Evolutionary conservation across 2,113 vertebrate genomes (phyloP).

Genomic region (Macroglossus sobrinus): DNA sequence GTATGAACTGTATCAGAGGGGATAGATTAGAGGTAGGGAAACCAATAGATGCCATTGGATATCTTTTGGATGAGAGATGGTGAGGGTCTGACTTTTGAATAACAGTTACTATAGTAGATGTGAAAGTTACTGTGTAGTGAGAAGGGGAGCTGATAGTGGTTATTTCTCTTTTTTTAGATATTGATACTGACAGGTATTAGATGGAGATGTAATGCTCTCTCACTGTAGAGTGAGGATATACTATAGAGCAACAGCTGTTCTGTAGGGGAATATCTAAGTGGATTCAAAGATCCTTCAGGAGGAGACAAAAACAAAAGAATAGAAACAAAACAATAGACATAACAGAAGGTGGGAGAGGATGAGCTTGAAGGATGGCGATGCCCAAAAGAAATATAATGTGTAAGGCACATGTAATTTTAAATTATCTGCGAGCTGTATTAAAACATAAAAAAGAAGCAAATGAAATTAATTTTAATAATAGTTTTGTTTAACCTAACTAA

Average conservation of each 20-base stretch:
- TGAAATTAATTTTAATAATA: not conserved
- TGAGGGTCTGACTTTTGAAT: not conserved
- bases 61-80: not conserved
- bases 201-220: not conserved
- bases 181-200: not conserved
- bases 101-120: not conserved
- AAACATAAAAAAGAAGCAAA: not conserved
- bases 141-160: not conserved
- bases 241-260: not conserved
- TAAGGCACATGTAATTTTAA: not conserved
- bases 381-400: not conserved
- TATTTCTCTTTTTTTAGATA: not conserved
- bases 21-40: not conserved
- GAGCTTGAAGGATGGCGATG: not conserved
- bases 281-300: not conserved
- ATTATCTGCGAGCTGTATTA: not conserved
- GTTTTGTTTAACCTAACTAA: not conserved
- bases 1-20: not conserved
- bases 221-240: not conserved
- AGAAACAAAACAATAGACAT: not conserved
- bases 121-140: not conserved
- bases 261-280: not conserved
- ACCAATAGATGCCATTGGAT: not conserved
- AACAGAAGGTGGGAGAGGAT: not conserved
- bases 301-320: not conserved